Evolutionary conservation across 1,140 invertebrate species (phyloP), one percentile per base, ranked within the genome.

Genomic region (Parasteatoda tepidariorum): DNA sequence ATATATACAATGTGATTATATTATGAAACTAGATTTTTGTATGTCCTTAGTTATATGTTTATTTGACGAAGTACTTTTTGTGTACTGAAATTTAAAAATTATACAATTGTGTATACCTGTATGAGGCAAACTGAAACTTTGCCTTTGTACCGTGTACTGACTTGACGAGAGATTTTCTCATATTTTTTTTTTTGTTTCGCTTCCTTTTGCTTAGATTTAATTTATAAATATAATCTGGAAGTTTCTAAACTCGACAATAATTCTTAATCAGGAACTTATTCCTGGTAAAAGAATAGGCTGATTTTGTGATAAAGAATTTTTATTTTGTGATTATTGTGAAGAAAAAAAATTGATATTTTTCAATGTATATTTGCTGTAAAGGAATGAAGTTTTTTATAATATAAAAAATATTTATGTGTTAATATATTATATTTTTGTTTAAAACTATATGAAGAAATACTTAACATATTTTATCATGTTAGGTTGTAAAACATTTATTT

Each of bases 11-110:
- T 82, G 78, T 82, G 78, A 82, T 82, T 82, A 70, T 30, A 38
- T n/a, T 31, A 57, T 67, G 11, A 68, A 57, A 31, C 70, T 73
- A 33, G 70, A 18, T 73, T 79, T 6, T 55, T 34, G 11, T 64
- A n/a, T n/a, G n/a, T 41, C 22, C 34, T 31, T 64, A 13, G 24
- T 55, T 79, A 0, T 82, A 67, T 81, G 54, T 82, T 30, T 79
- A 67, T 82, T 30, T 82, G 78, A 82, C 78, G 78, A 70, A 61
- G 78, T 82, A 82, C 78, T 15, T 41, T 70, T 28, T 48, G 62
- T 41, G 78, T 82, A 82, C 78, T 70, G 78, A 81, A 70, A 30
- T 61, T 61, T 71, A n/a, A 73, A 55, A 18, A 26, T 66, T 78
- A 78, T 67, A 31, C 9, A 13, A n/a, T 59, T 24, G 18, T 59